Evolutionary conservation across 2,888 invertebrate species (phyloP), one percentile per base, ranked within the genome.

Genomic region (Tribolium freemani): DNA sequence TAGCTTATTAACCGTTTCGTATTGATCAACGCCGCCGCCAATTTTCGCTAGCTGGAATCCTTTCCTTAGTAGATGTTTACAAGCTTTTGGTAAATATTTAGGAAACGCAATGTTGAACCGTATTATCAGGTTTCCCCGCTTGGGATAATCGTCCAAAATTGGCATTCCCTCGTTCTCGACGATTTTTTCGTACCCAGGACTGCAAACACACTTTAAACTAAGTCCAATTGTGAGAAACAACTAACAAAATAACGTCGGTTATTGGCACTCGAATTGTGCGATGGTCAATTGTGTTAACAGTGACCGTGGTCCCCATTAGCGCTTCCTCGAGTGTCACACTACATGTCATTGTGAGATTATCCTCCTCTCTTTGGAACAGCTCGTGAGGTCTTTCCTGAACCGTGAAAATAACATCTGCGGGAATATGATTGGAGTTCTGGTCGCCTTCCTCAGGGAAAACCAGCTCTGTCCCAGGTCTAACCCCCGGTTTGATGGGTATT

Each of bases 381-480:
- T 91, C 89, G 82, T 94, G 93, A 0, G 91, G 91, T 70, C 91
- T 89, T 77, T 94, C 94, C 83, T 92, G 91, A 0, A 91, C 91
- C 66, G 93, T 88, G 81, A 95, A 94, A 72, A 94, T 88, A 0
- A 95, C 90, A 83, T 95, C 94, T 21, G 93, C 94, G 84, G 93
- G 91, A 76, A 92, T 91, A 79, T 90, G 90, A 1, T 91, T 91
- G 0, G 93, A 92, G 21, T 91, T 91, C 79, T 94, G 93, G 84
- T 96, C 95, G 0, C 95, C 95, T 85, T 94, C 94, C 80, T 93
- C 93, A 44, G 91, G 91, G 82, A 95, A 95, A 73, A 89, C 87
- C 56, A 93, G 91, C 82, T 92, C 91, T 0, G 94, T 93, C 8
- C 92, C 93, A 0, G 91, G 88, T 64, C 91, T 90, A 61, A 93